Base-by-base conservation (phyloP, 2,888 invertebrate genomes). In the Caenorhabditis sp. region DNA sequence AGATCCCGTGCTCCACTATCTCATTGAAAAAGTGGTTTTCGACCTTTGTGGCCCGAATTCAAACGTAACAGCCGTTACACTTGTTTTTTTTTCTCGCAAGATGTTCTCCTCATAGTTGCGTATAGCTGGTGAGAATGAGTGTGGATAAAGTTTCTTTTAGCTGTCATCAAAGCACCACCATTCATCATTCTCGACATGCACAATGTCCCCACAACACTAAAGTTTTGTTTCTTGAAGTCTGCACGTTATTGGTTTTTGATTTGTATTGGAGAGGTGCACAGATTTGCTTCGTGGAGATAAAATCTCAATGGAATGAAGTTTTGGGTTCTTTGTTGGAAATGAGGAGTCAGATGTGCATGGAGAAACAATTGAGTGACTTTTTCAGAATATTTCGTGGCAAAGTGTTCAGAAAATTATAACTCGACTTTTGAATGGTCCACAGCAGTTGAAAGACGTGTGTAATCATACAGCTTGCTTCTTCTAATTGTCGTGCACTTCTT, bases 101-200 rank as follows among this genome's bases (percentile, higher is more conserved):
- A 56, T 41, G 44, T 69, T 44, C 49, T 44, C 47, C 51, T 49
- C 16, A 16, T 38, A 61, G 54, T 68, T 77, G 61, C 49, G 69
- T 70, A 69, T 44, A 47, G 70, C 31, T 22, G 24, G 28, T 31
- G 63, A 54, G 41, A 26, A 70, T 44, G 64, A 79, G 56, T 10
- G 26, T 47, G 47, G 7, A 19, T n/a, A 47, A 19, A 19, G 47
- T 47, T 51, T 68, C 61, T 51, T 54, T 61, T 56, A 31, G 70
- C 54, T 79, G 79, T 70, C 79, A 79, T 63, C 79, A 70, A 44
- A 56, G 61, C 63, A 64, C 79, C 70, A 70, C 73, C 58, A 73
- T 80, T 80, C 80, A 80, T 80, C 80, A 73, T 80, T 58, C 56
- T 8, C 80, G 73, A 66, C 73, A 73, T 73, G 70, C 54, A 70